Evolutionary conservation across 1,140 invertebrate species (phyloP), one percentile per base, ranked within the genome.

Genomic region (Drosophila quadrilineata): DNA sequence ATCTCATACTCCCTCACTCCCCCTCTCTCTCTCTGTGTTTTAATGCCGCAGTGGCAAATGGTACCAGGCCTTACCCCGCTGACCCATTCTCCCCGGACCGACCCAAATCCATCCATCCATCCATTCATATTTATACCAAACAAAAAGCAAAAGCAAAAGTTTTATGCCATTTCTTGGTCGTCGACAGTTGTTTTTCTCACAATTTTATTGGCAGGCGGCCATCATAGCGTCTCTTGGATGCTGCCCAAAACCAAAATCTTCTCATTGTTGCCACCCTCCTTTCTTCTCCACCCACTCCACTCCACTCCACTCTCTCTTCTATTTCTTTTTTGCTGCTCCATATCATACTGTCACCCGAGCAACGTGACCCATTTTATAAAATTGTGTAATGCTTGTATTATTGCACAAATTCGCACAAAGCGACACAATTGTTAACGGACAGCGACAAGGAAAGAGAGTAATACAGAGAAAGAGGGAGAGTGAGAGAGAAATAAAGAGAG

Each of bases 131-230:
- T 79, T 79, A 74, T 79, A 65, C 65, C 75, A 74, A 71, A 79
- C 65, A 74, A 79, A 79, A 75, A 79, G 70, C 70, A 79, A 79
- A 75, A 79, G 70, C 70, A 79, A 79, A 79, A 79, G 75, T 79
- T 70, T 62, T 74, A 74, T 74, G 65, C 70, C 69, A 77, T 59
- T 73, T 77, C 74, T 63, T 73, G 52, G 68, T 45, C 49, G 69
- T 77, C 75, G 75, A 73, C 69, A 77, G 69, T 79, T 77, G 75
- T 79, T 79, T 79, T 79, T 74, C 64, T 70, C 75, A 43, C 75
- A 79, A 69, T 68, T 77, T 77, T 77, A 77, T 77, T 77, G 75
- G 74, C 74, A 77, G 63, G 29, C 65, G 58, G 75, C 75, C 75
- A 77, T 79, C 70, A n/a, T n/a, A 74, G 64, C 69, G 59, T 53